Conservation (phyloP, 2,888 invertebrate genomes). For the Philaethria dido region DNA sequence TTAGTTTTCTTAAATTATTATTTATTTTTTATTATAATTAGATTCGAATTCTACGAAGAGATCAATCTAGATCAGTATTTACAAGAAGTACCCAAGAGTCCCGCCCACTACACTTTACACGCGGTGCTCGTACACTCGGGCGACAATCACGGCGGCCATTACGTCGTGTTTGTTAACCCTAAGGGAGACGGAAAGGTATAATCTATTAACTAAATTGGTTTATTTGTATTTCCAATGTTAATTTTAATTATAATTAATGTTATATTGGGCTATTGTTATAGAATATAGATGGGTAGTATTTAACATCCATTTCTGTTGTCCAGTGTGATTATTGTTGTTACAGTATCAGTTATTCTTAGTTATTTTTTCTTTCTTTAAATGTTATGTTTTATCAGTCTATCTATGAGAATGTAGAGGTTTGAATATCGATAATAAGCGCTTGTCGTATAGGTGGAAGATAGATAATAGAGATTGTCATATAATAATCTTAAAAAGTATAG, state of each 20-base stretch:
- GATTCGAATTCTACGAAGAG: conserved; percentile 98
- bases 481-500: too few relatives aligned
- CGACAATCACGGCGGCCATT: conserved; percentile 99
- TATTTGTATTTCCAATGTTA: neutral
- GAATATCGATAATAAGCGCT: too few relatives aligned
- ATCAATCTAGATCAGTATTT: conserved; percentile 94
- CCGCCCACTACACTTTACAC: conserved; percentile 95
- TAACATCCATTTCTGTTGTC: neutral
- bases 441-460: too few relatives aligned
- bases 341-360: too few relatives aligned
- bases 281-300: neutral
- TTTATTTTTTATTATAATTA: conserved; percentile 42
- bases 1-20: too few relatives aligned
- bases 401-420: too few relatives aligned
- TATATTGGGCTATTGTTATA: neutral
- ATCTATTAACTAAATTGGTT: neutral
- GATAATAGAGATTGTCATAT: too few relatives aligned
- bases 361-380: too few relatives aligned
- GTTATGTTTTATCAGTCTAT: too few relatives aligned
- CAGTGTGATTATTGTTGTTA: too few relatives aligned
- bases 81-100: conserved; percentile 89
- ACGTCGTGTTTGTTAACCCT: conserved; percentile 99
- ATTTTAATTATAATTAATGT: neutral
- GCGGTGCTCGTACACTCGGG: conserved; percentile 99
- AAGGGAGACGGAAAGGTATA: conserved; percentile 94